Conservation (phyloP, 2,888 invertebrate genomes). For the Drosophila koepferae region DNA sequence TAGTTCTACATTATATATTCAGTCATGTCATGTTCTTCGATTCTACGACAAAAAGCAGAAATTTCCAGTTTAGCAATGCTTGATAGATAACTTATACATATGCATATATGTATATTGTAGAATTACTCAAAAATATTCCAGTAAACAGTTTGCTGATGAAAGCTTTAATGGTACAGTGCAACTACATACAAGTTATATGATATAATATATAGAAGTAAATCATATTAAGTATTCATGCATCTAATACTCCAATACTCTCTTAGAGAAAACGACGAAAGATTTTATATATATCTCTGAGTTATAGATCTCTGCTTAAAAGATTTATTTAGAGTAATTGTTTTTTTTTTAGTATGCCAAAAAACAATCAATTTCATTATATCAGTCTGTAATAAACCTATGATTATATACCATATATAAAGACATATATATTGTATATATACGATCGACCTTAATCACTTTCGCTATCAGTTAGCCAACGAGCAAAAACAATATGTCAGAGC, state of each 20-base stretch:
- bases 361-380: neutral
- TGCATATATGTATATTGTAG: neutral
- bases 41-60: neutral
- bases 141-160: neutral
- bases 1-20: neutral
- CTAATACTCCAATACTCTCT: neutral
- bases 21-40: neutral
- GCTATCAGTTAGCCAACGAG: conserved; percentile 35
- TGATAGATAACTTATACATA: neutral
- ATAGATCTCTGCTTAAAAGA: neutral
- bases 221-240: neutral
- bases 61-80: neutral
- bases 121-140: neutral
- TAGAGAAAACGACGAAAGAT: neutral
- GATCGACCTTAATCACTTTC: conserved; percentile 43
- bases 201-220: neutral
- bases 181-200: neutral
- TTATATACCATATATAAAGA: neutral
- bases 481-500: conserved; percentile 18
- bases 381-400: conserved; percentile 4
- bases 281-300: neutral
- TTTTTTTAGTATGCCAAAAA: neutral
- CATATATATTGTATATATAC: neutral
- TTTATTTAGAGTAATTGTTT: too few species aligned
- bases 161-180: neutral